Percentiles rank a stretch among this genome's conserved stretches.
phyloP scores from a whole-genome alignment of 2,797 vertebrate genomes.

The Thamnophis elegans region DNA sequence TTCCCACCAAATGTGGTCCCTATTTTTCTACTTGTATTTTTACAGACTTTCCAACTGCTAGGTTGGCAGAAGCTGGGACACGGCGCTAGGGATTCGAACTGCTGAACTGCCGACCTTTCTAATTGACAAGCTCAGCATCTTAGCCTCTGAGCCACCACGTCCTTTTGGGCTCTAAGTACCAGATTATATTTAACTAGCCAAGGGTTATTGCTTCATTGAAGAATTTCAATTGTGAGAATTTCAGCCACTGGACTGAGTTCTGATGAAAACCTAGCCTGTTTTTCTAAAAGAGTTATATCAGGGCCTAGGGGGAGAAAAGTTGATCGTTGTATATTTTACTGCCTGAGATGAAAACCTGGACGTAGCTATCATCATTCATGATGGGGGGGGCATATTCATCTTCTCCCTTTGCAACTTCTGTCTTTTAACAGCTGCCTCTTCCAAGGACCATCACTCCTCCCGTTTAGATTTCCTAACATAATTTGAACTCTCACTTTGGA shows the following conservation, averaged over 20 bases:
- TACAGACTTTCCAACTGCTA: too few species aligned
- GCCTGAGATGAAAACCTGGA: neutral
- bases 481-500: neutral
- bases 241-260: neutral
- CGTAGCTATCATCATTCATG: neutral
- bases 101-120: too few species aligned
- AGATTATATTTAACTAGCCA: neutral
- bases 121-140: too few species aligned
- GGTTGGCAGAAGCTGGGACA: too few species aligned
- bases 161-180: neutral
- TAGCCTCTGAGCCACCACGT: too few species aligned
- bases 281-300: neutral
- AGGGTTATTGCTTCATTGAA: neutral
- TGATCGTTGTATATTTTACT: neutral
- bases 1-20: too few species aligned
- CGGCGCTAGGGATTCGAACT: too few species aligned
- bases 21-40: too few species aligned
- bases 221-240: conserved; percentile 16
- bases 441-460: neutral
- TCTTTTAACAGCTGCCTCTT: conserved; percentile 16
- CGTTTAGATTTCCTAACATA: neutral
- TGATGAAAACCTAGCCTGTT: neutral
- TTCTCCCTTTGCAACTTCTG: neutral
- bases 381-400: neutral
- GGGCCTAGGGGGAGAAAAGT: neutral